phyloP scores from a whole-genome alignment of 2,113 vertebrate genomes.

The Peucedramus taeniatus region DNA sequence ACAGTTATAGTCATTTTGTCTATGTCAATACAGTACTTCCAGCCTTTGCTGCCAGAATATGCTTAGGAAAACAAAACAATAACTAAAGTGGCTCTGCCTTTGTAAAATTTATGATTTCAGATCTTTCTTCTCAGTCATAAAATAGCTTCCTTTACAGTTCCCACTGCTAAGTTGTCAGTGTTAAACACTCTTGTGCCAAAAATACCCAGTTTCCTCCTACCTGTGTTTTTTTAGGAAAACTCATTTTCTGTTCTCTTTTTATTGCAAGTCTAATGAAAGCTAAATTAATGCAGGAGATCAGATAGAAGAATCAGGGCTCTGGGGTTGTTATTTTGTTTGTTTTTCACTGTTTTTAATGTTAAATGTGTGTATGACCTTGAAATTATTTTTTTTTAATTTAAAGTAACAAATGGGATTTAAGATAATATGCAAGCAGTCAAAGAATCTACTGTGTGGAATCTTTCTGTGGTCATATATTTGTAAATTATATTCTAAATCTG shows the following conservation, averaged over 20 bases:
- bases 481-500: background rate
- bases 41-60: background rate
- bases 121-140: background rate
- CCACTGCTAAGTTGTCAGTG: background rate
- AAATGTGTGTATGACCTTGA: background rate
- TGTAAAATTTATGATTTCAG: background rate
- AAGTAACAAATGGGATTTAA: background rate
- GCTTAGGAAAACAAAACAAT: conserved; percentile 2
- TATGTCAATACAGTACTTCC: background rate
- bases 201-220: background rate
- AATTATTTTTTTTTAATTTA: background rate
- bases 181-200: background rate
- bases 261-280: background rate
- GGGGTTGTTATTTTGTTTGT: background rate
- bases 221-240: background rate
- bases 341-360: background rate
- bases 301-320: background rate
- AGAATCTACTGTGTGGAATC: background rate
- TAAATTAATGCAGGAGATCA: background rate
- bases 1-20: background rate
- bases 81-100: background rate
- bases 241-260: background rate
- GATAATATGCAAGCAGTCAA: background rate
- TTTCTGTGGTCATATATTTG: background rate
- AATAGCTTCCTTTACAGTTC: background rate